A percentile compares a stretch with the other conserved stretches of the same genome.
These are phyloP conservation scores for Lithosia quadra DNA, from an alignment of 2,888 invertebrate species.

Conservation along the genomic window DNA sequence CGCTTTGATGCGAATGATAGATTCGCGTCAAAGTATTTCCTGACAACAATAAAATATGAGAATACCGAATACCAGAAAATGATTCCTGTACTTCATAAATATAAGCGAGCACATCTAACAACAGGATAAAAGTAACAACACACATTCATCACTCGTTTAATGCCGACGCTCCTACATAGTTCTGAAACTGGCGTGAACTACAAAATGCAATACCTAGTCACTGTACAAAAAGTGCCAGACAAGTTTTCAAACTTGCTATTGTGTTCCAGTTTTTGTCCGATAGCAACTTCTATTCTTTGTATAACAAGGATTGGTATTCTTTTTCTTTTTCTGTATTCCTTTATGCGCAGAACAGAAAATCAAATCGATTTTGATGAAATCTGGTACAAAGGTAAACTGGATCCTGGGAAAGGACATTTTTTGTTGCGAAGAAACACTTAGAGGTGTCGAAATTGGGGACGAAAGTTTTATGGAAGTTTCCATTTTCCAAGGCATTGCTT, in stretches of 20 bases:
- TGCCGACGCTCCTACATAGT: slow-evolving; percentile 40
- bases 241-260: slow-evolving; percentile 50
- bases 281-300: slow-evolving; percentile 39
- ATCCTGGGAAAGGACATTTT: too few relatives aligned
- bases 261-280: slow-evolving; percentile 48
- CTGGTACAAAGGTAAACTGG: too few relatives aligned
- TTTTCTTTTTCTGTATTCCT: slow-evolving; percentile 9
- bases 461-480: too few relatives aligned
- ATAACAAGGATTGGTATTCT: slow-evolving; percentile 36
- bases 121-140: slow-evolving; percentile 23
- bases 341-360: background rate
- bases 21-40: background rate
- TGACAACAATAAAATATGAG: background rate
- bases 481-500: too few relatives aligned
- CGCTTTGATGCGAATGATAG: too few relatives aligned
- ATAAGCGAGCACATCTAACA: background rate
- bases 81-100: background rate
- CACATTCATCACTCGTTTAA: slow-evolving; percentile 38
- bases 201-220: slow-evolving; percentile 40
- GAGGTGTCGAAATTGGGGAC: too few relatives aligned
- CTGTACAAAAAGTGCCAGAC: slow-evolving; percentile 35
- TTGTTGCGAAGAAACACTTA: too few relatives aligned
- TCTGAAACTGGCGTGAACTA: slow-evolving; percentile 40
- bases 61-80: background rate
- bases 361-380: too few relatives aligned